These are phyloP conservation scores for Petrocephalus microphthalmus DNA, from an alignment of 2,113 vertebrate genomes.

Conservation along the genomic window DNA sequence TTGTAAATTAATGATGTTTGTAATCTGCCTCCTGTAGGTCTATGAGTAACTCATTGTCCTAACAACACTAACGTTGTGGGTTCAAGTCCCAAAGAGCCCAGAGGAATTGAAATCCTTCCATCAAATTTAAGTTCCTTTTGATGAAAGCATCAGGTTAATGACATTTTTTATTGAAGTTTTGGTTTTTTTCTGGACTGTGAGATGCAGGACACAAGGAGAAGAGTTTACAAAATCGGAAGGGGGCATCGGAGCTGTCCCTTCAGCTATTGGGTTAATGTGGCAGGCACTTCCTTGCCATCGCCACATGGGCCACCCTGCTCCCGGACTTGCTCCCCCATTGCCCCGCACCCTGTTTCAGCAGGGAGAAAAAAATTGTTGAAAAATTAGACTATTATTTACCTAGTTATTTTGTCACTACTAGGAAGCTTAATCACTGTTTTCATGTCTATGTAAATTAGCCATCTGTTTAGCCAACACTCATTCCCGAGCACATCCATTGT, in stretches of 20 bases:
- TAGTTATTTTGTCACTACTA: slow-evolving; percentile 20
- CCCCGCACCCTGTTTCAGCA: not conserved
- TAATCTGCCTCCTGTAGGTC: not conserved
- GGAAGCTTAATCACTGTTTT: slow-evolving; percentile 21
- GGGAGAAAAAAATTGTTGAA: not conserved
- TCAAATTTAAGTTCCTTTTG: too few species aligned
- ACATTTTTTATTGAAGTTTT: not conserved
- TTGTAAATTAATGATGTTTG: not conserved
- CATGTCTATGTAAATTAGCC: slow-evolving; percentile 22
- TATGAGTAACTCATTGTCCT: not conserved
- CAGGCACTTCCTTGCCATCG: too few species aligned
- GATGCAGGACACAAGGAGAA: not conserved
- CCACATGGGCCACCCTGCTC: not conserved
- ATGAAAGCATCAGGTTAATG: not conserved
- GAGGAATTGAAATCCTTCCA: not conserved
- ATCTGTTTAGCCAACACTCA: slow-evolving; percentile 7
- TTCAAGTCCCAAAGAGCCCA: not conserved
- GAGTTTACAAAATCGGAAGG: not conserved
- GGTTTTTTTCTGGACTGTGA: not conserved
- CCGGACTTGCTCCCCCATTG: not conserved
- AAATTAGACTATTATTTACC: slow-evolving; percentile 11
- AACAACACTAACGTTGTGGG: not conserved
- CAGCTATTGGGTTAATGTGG: not conserved
- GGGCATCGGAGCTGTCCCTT: not conserved
- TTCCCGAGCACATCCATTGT: not conserved